phyloP scores from a whole-genome alignment of 2,113 vertebrate species.

The Clinocottus analis region DNA sequence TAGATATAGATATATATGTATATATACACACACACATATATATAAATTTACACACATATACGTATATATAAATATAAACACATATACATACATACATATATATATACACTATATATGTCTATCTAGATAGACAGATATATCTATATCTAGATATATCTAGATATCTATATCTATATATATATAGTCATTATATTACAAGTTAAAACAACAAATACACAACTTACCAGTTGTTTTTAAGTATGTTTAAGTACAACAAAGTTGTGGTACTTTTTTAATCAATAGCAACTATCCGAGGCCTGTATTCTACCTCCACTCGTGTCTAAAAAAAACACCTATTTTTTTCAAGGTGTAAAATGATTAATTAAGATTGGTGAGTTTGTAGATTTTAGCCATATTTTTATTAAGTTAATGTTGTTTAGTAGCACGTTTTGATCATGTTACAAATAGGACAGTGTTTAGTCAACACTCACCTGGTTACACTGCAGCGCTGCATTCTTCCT shows the following conservation, averaged over 20 bases:
- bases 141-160: too few relatives aligned
- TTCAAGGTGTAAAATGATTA: too few relatives aligned
- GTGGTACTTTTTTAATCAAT: background rate
- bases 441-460: background rate
- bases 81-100: too few relatives aligned
- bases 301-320: background rate
- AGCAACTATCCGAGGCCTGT: background rate
- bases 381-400: background rate
- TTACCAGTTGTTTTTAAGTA: background rate
- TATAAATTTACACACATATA: too few relatives aligned
- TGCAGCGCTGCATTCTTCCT: background rate
- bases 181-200: too few relatives aligned
- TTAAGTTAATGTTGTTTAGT: background rate
- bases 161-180: too few relatives aligned
- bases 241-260: background rate
- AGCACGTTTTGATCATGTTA: background rate
- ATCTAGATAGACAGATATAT: too few relatives aligned
- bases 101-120: too few relatives aligned
- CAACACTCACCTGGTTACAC: conserved; percentile 39
- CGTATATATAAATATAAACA: too few relatives aligned
- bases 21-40: too few relatives aligned
- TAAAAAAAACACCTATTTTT: background rate
- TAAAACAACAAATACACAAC: background rate
- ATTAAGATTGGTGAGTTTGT: background rate
- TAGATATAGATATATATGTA: too few relatives aligned